A percentile compares a stretch with the other conserved stretches of the same genome.
Evolutionary conservation across 2,797 vertebrate species (phyloP).

Genomic region (Acomys russatus): DNA sequence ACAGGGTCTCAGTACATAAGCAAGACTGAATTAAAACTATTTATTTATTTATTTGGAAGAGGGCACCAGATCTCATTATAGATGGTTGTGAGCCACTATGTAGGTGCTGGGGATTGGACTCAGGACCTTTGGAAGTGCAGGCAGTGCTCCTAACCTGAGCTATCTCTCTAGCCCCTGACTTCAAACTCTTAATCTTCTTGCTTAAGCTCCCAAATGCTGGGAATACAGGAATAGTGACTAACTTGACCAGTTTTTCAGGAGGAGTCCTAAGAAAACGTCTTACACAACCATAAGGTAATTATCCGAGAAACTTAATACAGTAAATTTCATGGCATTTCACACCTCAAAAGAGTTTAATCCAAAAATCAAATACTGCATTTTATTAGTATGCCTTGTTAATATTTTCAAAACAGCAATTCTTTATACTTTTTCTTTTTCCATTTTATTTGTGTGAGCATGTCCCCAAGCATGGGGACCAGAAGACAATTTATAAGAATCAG

Average conservation of each 20-base stretch:
- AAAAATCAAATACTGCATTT: not conserved
- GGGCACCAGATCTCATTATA: no score
- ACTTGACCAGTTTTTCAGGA: not conserved
- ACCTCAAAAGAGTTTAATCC: not conserved
- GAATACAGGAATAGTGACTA: not conserved
- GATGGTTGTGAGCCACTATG: no score
- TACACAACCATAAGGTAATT: not conserved
- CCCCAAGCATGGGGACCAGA: not conserved
- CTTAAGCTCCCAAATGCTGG: not conserved
- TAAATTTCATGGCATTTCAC: not conserved
- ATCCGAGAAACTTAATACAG: not conserved
- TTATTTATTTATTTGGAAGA: no score
- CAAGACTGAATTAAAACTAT: not conserved
- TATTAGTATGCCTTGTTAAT: not conserved
- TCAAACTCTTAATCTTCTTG: not conserved
- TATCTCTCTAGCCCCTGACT: no score
- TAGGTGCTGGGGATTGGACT: no score
- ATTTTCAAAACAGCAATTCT: not conserved
- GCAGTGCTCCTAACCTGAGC: no score
- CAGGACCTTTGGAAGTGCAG: no score
- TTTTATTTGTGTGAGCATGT: not conserved
- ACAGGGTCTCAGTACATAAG: not conserved
- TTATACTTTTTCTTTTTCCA: not conserved
- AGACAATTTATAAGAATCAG: not conserved
- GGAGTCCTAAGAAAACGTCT: not conserved